phyloP scores from a whole-genome alignment of 2,888 invertebrate species.

The Stenolophus ochropezus region DNA sequence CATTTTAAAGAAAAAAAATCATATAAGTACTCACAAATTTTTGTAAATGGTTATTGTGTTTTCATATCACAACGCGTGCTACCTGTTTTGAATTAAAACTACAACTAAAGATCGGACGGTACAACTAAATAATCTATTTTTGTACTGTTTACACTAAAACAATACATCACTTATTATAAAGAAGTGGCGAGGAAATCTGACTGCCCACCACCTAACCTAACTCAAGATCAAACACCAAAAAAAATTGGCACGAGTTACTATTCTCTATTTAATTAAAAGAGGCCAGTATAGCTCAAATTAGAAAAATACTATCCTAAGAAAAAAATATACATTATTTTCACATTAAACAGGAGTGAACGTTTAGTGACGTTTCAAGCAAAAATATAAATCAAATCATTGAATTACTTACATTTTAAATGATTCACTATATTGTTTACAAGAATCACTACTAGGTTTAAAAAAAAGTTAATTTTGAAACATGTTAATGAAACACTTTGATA shows the following conservation, averaged over 20 bases:
- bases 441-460: not conserved
- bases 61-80: slow-evolving; percentile 12
- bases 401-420: slow-evolving; percentile 31
- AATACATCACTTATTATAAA: slow-evolving; percentile 54
- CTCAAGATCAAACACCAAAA: slow-evolving; percentile 49
- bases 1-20: not conserved
- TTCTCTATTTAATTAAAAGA: slow-evolving; percentile 41
- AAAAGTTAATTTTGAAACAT: slow-evolving; percentile 35
- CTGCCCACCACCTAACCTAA: slow-evolving; percentile 51
- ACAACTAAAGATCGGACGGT: slow-evolving; percentile 43
- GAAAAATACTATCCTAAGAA: slow-evolving; percentile 26
- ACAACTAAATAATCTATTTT: slow-evolving; percentile 51
- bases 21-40: not conserved
- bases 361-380: not conserved
- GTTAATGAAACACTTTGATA: slow-evolving; percentile 39
- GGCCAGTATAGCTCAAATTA: slow-evolving; percentile 42
- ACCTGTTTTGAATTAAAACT: slow-evolving; percentile 40
- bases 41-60: not conserved
- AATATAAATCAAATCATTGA: not conserved
- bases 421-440: not conserved
- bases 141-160: slow-evolving; percentile 52
- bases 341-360: not conserved
- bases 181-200: slow-evolving; percentile 27
- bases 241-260: slow-evolving; percentile 41
- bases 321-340: not conserved